Conservation (phyloP, 2,888 invertebrate genomes). For the Drosophila neonasuta region DNA sequence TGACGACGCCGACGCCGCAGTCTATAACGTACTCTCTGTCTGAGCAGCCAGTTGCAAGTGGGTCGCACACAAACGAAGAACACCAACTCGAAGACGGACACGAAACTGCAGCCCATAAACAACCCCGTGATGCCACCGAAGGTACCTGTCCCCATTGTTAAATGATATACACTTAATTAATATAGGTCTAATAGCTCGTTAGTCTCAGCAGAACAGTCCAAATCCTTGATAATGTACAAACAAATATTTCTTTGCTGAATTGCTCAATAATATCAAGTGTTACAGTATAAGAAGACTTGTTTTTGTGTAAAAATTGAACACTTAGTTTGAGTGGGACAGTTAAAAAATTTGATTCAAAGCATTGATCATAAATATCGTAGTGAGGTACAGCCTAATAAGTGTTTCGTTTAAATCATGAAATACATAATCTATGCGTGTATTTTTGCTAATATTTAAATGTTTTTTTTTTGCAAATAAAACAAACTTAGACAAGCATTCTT, state of each 20-base stretch:
- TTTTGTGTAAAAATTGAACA: too few relatives aligned
- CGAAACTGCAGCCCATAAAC: conserved; percentile 87
- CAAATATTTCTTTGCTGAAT: background rate
- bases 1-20: conserved; percentile 46
- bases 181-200: conserved; percentile 13
- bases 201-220: conserved; percentile 3
- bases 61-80: conserved; percentile 80
- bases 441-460: too few relatives aligned
- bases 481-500: too few relatives aligned
- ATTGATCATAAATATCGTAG: too few relatives aligned
- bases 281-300: too few relatives aligned
- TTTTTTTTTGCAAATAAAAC: too few relatives aligned
- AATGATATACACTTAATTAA: conserved; percentile 18
- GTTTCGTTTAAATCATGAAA: too few relatives aligned
- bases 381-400: too few relatives aligned
- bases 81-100: conserved; percentile 86
- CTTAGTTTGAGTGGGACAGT: too few relatives aligned
- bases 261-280: background rate
- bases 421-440: too few relatives aligned
- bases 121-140: conserved; percentile 88
- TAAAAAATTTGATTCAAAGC: too few relatives aligned
- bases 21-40: conserved; percentile 67
- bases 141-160: conserved; percentile 83
- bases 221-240: conserved; percentile 4
- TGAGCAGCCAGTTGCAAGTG: conserved; percentile 74